Evolutionary conservation across 2,113 vertebrate species (phyloP).

Genomic region (Cyrtonyx montezumae): DNA sequence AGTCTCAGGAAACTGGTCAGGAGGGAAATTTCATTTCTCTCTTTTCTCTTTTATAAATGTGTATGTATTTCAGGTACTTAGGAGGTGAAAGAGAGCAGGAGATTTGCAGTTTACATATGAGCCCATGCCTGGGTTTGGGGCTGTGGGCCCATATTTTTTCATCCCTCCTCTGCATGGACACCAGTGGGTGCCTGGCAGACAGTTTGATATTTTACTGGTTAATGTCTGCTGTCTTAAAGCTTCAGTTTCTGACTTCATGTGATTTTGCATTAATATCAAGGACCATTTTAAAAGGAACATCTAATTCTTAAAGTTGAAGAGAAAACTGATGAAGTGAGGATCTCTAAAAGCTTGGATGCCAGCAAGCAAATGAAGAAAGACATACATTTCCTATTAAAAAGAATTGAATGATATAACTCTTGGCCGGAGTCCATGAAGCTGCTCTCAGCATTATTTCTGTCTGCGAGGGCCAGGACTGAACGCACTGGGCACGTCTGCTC

Average conservation of each 20-base stretch:
- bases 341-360: neutral
- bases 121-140: neutral
- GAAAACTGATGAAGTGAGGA: neutral
- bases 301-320: neutral
- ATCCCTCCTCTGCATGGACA: neutral
- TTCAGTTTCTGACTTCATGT: neutral
- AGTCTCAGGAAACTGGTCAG: neutral
- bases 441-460: neutral
- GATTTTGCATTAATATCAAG: neutral
- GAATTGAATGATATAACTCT: conserved; percentile 28
- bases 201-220: neutral
- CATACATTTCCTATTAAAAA: conserved; percentile 46
- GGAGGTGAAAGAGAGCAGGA: neutral
- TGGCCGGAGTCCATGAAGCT: neutral
- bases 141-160: neutral
- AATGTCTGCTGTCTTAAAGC: neutral
- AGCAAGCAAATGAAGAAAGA: conserved; percentile 37
- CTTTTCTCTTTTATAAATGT: neutral
- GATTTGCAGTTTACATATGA: neutral
- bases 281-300: neutral
- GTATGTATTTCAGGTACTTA: neutral
- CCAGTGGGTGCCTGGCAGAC: neutral
- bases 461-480: neutral
- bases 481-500: neutral
- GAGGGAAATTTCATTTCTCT: neutral